Evolutionary conservation across 2,888 invertebrate species (phyloP).

Genomic region (Phortica okadai): DNA sequence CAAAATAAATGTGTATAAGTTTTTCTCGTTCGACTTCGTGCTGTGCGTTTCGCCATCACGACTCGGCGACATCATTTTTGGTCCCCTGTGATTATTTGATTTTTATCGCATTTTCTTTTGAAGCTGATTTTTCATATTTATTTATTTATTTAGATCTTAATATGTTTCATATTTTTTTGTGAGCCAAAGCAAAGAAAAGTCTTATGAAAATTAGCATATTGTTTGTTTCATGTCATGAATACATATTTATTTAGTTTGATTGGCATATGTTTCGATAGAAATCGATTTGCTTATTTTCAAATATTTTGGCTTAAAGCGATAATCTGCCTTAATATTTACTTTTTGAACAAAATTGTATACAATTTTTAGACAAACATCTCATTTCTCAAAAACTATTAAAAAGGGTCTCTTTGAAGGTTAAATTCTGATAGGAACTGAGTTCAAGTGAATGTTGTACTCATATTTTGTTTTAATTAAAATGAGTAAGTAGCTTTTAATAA

Average conservation of each 20-base stretch:
- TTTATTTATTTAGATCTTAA: constrained; percentile 61
- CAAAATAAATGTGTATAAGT: constrained; percentile 22
- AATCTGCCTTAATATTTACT: not conserved
- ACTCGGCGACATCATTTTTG: constrained; percentile 5
- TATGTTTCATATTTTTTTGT: constrained; percentile 38
- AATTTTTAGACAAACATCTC: no score
- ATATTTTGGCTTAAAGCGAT: no score
- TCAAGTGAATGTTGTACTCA: no score
- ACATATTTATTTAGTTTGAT: not conserved
- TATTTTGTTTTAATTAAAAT: no score
- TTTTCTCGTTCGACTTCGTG: constrained; percentile 14
- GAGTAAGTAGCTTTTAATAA: no score
- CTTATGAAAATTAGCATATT: not conserved
- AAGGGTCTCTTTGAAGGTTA: no score
- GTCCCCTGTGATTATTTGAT: constrained; percentile 31
- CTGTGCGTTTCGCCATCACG: not conserved
- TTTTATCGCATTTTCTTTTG: constrained; percentile 27
- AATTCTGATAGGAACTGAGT: no score
- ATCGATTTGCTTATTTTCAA: no score
- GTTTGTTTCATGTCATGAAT: not conserved
- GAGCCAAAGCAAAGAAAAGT: not conserved
- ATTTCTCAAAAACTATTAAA: no score
- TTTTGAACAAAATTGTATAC: not conserved
- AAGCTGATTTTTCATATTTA: constrained; percentile 49
- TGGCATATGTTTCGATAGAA: no score